phyloP scores from a whole-genome alignment of 2,888 invertebrate species.

The Stratiomys singularior region DNA sequence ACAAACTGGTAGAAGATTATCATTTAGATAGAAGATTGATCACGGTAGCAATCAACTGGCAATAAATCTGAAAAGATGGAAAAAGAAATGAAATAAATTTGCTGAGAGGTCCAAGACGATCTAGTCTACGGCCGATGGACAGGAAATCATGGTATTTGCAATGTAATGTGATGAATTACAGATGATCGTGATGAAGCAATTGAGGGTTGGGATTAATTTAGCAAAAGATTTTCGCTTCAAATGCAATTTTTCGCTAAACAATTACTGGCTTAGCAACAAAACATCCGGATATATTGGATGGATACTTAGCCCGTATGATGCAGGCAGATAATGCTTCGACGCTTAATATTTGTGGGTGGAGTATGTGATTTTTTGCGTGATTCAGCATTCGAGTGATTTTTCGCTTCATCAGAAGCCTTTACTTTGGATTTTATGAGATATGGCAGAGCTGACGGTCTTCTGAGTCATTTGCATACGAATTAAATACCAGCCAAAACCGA shows the following conservation, averaged over 20 bases:
- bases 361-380: too few relatives aligned
- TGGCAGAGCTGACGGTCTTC: too few relatives aligned
- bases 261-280: too few relatives aligned
- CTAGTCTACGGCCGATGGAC: neutral
- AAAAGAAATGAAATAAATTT: neutral
- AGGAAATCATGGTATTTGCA: neutral
- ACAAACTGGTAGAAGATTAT: neutral
- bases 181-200: conserved; percentile 3
- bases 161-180: neutral
- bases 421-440: too few relatives aligned
- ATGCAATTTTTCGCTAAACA: conserved; percentile 1
- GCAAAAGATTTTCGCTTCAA: neutral
- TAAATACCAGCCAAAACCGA: too few relatives aligned
- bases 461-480: too few relatives aligned
- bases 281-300: too few relatives aligned
- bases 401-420: too few relatives aligned
- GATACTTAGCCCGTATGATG: too few relatives aligned
- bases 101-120: neutral
- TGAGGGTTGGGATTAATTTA: conserved; percentile 6
- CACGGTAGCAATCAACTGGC: conserved; percentile 30
- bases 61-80: neutral
- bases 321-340: too few relatives aligned
- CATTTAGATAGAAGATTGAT: conserved; percentile 24
- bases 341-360: too few relatives aligned
- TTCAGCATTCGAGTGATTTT: too few relatives aligned